Conservation (phyloP, 1,140 invertebrate genomes). For the Armadillidium nasatum region DNA sequence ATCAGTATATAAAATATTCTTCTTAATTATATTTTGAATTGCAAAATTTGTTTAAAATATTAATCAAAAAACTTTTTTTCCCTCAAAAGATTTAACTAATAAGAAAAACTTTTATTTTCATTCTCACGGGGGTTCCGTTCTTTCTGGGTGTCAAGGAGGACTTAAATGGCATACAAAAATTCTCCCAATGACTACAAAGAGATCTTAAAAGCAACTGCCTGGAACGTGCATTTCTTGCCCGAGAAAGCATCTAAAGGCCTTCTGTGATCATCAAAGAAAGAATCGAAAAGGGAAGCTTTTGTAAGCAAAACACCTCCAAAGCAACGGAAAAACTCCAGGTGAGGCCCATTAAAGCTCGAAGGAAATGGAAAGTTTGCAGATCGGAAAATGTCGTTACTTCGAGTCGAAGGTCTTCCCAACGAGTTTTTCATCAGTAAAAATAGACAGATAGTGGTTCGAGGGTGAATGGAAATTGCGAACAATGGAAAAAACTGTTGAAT, state of each 20-base stretch:
- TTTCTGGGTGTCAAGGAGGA: neutral
- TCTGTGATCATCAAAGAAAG: neutral
- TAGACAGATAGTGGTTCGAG: neutral
- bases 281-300: neutral
- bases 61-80: no score
- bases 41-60: no score
- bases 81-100: neutral
- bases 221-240: neutral
- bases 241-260: neutral
- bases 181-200: neutral
- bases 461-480: neutral
- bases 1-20: no score
- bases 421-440: constrained; percentile 1
- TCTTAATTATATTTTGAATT: no score
- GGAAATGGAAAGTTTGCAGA: neutral
- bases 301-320: neutral
- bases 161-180: neutral
- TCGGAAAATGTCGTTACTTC: neutral
- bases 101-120: neutral
- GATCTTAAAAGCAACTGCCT: constrained; percentile 2
- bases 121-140: neutral
- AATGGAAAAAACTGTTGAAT: neutral
- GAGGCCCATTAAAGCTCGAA: neutral
- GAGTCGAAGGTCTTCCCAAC: neutral
- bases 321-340: neutral